Evolutionary conservation across 2,797 vertebrate genomes (phyloP).

Genomic region (Sorex maritimensis): DNA sequence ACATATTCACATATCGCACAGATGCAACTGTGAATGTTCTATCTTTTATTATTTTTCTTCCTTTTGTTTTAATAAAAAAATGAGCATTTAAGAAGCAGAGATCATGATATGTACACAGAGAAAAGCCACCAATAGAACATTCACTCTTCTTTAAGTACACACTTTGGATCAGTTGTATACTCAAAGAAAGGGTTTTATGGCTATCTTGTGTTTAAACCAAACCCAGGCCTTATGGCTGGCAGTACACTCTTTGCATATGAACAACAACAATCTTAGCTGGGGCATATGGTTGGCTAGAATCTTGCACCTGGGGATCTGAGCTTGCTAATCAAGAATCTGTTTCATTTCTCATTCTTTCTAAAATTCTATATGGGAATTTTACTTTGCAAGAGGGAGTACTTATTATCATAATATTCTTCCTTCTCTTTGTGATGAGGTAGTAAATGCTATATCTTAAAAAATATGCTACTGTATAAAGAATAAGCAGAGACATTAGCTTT

Average conservation of each 20-base stretch:
- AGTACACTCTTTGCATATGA: background rate
- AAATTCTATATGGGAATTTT: conserved; percentile 56
- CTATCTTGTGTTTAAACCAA: background rate
- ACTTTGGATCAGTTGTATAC: background rate
- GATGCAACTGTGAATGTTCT: background rate
- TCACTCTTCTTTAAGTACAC: background rate
- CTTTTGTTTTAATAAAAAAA: background rate
- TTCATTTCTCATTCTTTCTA: conserved; percentile 25
- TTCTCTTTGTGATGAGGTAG: conserved; percentile 31
- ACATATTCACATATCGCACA: too few species aligned
- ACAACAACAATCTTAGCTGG: background rate
- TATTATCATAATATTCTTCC: conserved; percentile 18
- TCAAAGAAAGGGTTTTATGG: conserved; percentile 30
- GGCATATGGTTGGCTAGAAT: background rate
- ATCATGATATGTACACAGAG: background rate
- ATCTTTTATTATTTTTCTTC: background rate
- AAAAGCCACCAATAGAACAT: background rate
- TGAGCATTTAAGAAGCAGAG: conserved; percentile 37
- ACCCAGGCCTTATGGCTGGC: background rate
- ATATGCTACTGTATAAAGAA: background rate
- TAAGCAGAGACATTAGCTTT: background rate
- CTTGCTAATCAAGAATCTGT: conserved; percentile 31
- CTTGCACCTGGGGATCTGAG: background rate
- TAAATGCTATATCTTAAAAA: conserved; percentile 16
- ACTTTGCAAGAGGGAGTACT: background rate